Evolutionary conservation across 1,140 invertebrate species (phyloP).

Genomic region (Drosophila repleta): DNA sequence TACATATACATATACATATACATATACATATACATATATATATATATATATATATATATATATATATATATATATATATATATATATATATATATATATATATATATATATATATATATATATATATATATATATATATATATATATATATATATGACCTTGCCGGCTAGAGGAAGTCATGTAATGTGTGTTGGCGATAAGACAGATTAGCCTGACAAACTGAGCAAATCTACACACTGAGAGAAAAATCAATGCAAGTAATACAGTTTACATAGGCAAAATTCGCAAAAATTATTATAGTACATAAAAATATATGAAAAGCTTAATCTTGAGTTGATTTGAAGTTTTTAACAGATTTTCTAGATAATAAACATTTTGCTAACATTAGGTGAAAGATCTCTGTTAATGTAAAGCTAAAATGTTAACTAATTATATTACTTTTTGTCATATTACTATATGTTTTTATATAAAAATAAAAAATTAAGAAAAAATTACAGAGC

Average conservation of each 20-base stretch:
- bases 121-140: slow-evolving; percentile 4
- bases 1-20: slow-evolving; percentile 11
- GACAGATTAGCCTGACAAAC: slow-evolving; percentile 14
- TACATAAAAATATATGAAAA: too few relatives aligned
- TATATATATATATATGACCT: slow-evolving; percentile 50
- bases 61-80: slow-evolving; percentile 13
- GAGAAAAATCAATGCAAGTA: not conserved
- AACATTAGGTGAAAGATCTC: too few relatives aligned
- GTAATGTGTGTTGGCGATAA: slow-evolving; percentile 65
- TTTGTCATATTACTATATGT: too few relatives aligned
- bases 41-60: slow-evolving; percentile 13
- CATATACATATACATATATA: too few relatives aligned
- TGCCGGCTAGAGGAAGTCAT: slow-evolving; percentile 52
- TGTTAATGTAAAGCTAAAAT: too few relatives aligned
- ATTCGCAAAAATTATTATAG: not conserved
- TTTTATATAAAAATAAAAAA: too few relatives aligned
- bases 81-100: slow-evolving; percentile 13
- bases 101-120: slow-evolving; percentile 25
- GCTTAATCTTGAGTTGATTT: too few relatives aligned
- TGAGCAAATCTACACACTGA: slow-evolving; percentile 3
- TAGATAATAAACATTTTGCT: too few relatives aligned
- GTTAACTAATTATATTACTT: too few relatives aligned
- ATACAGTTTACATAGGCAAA: not conserved
- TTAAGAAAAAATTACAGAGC: too few relatives aligned
- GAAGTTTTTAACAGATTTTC: too few relatives aligned